Base-by-base conservation (phyloP, 1,140 invertebrate species). In the Penaeus japonicus region DNA sequence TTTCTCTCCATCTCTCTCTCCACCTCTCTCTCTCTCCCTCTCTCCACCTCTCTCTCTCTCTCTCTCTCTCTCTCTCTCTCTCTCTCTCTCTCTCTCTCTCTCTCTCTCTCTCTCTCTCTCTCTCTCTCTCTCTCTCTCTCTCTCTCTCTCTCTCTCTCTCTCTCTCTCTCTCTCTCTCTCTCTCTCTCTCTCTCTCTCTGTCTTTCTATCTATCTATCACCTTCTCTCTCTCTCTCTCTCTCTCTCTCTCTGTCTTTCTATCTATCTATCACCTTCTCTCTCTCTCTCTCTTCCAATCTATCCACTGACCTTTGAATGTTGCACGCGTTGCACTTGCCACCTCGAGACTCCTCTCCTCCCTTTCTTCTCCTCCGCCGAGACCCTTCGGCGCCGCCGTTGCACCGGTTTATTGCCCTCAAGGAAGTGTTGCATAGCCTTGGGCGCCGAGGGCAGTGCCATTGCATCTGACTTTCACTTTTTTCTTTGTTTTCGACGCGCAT, bases 71-170 rank as follows among this genome's bases (percentile, higher is more conserved):
- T 30, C 62, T 70, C 62, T 70, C 62, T 30, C 22, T n/a, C 24
- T 35, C 24, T 30, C 80, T 82, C 54, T 30, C 30, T 59, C 80
- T 27, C 78, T 54, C 78, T 80, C 78, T 80, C 47, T 54, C 78
- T 80, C 78, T 80, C 47, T 54, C 78, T 54, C 78, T 54, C 47
- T 54, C 47, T 22, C 18, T 53, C 77, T 35, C 24, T 53, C 30
- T 53, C 35, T 35, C 77, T 24, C 35, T 53, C 20, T 2, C 32
- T 22, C n/a, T 35, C 18, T 30, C 32, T 30, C 24, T 35, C 32
- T 32, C 32, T 35, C 32, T 77, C 32, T 35, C 32, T 32, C 32
- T 77, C 75, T 77, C 32, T 27, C 32, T 32, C 32, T 77, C 75
- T 35, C 32, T 22, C 32, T 35, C 32, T 35, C 75, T 32, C 32